Conservation (phyloP, 2,888 invertebrate species). For the Synanthedon andrenaeformis region DNA sequence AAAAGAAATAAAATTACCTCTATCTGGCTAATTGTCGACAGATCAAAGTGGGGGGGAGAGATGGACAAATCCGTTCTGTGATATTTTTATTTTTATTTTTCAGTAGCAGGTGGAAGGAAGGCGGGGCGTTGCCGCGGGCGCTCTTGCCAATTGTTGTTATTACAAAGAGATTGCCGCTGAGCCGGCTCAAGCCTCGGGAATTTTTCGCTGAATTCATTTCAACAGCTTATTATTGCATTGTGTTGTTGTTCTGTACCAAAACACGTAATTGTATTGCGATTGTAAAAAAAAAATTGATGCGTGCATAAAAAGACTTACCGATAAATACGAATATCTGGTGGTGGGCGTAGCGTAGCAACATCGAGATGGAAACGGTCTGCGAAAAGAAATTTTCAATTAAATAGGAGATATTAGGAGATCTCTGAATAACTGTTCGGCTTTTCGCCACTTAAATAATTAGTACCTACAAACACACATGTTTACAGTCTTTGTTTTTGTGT, state of each 20-base stretch:
- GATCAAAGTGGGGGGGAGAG: slow-evolving; percentile 44
- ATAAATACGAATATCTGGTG: slow-evolving; percentile 99
- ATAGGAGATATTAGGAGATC: no score
- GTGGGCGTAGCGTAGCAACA: slow-evolving; percentile 97
- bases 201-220: slow-evolving; percentile 49
- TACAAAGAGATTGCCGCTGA: slow-evolving; percentile 63
- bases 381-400: slow-evolving; percentile 42
- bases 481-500: no score
- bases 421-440: no score
- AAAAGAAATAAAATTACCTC: slow-evolving; percentile 60
- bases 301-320: slow-evolving; percentile 74
- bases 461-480: no score
- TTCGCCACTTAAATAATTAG: no score
- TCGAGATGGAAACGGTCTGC: slow-evolving; percentile 98
- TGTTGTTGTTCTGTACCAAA: no score
- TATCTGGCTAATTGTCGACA: slow-evolving; percentile 59
- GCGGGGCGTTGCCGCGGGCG: slow-evolving; percentile 41
- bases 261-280: no score
- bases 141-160: slow-evolving; percentile 67
- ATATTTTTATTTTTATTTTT: slow-evolving; percentile 41
- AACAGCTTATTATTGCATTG: slow-evolving; percentile 36
- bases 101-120: slow-evolving; percentile 19
- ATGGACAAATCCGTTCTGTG: slow-evolving; percentile 50
- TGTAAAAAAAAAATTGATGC: no score
- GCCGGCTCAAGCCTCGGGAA: slow-evolving; percentile 47